Evolutionary conservation across 2,888 invertebrate species (phyloP), one percentile per base, ranked within the genome.

Genomic region (Cryptocheilus praepositus): DNA sequence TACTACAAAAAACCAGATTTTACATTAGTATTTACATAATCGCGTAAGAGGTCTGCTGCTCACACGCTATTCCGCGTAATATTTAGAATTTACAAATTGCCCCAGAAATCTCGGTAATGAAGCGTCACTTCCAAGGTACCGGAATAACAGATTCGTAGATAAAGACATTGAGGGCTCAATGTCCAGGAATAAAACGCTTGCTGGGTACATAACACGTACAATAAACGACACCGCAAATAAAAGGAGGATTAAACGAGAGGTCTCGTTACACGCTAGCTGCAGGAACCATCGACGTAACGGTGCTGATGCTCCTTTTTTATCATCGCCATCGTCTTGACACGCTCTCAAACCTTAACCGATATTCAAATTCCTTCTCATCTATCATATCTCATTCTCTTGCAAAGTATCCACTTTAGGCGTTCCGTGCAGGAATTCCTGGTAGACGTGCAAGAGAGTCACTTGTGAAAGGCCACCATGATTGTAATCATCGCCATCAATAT

Each of bases 11-110:
- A 81, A 77, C 73, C 81, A 77, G 81, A 85, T 83, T 81, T 81
- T 85, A 84, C 83, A 85, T 81, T 79, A 78, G 70, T 85, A 85
- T 85, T 84, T 85, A 85, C 83, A 84, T 66, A 58, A 67, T 59
- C 58, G 71, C 68, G 58, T 64, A 57, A 67, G 28, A 43, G 49
- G 36, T 36, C 13, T 36, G 36, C 13, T 36, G 36, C 44, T 46
- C 25, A 65, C 55, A 58, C 64, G 57, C 71, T 44, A 8, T 65
- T 60, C 67, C 55, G n/a, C n/a, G 58, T 71, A 67, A 74, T 63
- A 53, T 73, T 75, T 72, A 72, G 73, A 83, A 84, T 84, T 82
- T 83, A 84, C 82, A 82, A 65, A 77, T 67, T 71, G 74, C 70
- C 74, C 61, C 68, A 52, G 62, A 71, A 73, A 56, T 59, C 44